Conservation (phyloP, 30 jellyfish, hydroid and myxozoan species). For the Mastigias papua region DNA sequence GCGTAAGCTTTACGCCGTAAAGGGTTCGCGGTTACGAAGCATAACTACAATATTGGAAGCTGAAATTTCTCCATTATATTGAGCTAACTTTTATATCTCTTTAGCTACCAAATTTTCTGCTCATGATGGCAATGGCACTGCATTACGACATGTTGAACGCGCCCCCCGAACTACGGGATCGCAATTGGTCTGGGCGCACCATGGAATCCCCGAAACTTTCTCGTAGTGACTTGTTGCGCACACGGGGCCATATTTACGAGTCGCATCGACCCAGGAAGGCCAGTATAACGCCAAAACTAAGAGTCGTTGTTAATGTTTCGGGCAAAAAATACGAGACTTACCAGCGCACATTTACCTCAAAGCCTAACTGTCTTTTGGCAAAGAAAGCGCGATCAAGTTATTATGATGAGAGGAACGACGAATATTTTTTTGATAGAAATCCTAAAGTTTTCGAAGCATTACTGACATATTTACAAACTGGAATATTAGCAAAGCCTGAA, state of each 20-base stretch:
- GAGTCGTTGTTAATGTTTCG: constrained; percentile 77
- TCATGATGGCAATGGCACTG: constrained; percentile 54
- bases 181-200: constrained; percentile 37
- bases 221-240: constrained; percentile 19
- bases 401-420: constrained; percentile 66
- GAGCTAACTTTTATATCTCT: no score
- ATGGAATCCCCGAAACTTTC: constrained; percentile 33
- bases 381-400: constrained; percentile 61
- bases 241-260: constrained; percentile 30
- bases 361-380: constrained; percentile 58
- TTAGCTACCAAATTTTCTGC: no score
- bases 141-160: constrained; percentile 69
- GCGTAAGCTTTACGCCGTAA: no score
- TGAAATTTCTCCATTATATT: no score
- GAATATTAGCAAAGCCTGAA: constrained; percentile 79
- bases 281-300: constrained; percentile 56
- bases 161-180: constrained; percentile 59
- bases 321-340: constrained; percentile 85
- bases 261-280: constrained; percentile 22
- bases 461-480: constrained; percentile 83
- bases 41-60: no score
- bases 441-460: constrained; percentile 83
- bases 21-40: no score
- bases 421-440: constrained; percentile 82
- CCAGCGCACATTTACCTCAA: constrained; percentile 73